These are phyloP conservation scores for Diphyllodes magnificus DNA, from an alignment of 2,113 vertebrate genomes.

Conservation along the genomic window DNA sequence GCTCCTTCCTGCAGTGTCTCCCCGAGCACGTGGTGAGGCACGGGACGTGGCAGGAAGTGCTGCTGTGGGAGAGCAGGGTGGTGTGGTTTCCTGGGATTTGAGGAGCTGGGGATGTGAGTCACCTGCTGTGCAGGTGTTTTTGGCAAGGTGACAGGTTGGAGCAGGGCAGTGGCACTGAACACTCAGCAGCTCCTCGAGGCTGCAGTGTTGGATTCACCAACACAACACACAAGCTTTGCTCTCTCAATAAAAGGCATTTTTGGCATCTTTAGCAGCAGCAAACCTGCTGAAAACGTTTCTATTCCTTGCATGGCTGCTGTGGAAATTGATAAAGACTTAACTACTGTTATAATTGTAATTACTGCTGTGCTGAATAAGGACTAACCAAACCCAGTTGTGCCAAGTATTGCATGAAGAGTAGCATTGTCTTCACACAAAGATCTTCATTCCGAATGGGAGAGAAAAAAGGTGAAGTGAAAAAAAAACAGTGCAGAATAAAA, in stretches of 20 bases:
- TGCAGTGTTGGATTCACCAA: fast-evolving
- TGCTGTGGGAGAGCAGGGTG: not conserved
- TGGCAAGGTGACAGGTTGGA: not conserved
- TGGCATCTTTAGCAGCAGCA: not conserved
- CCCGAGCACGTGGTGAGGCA: not conserved
- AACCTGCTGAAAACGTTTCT: not conserved
- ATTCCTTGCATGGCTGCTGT: not conserved
- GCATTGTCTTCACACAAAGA: not conserved
- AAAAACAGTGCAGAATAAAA: not conserved
- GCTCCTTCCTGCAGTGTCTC: not conserved
- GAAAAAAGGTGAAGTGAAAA: not conserved
- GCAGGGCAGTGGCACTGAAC: not conserved
- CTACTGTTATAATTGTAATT: not conserved
- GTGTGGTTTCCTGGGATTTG: not conserved
- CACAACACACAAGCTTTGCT: fast-evolving
- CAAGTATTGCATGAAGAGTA: not conserved
- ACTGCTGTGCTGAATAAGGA: not conserved
- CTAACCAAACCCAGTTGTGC: not conserved
- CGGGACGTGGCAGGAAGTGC: not conserved
- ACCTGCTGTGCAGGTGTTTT: not conserved
- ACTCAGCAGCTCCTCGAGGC: not conserved
- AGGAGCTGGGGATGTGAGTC: not conserved
- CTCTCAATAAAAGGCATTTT: not conserved
- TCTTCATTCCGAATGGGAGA: not conserved
- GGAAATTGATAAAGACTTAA: not conserved